Percentiles rank a stretch among this genome's conserved stretches.
Evolutionary conservation across 2,797 vertebrate genomes (phyloP).

Genomic region (Sebastes umbrosus): DNA sequence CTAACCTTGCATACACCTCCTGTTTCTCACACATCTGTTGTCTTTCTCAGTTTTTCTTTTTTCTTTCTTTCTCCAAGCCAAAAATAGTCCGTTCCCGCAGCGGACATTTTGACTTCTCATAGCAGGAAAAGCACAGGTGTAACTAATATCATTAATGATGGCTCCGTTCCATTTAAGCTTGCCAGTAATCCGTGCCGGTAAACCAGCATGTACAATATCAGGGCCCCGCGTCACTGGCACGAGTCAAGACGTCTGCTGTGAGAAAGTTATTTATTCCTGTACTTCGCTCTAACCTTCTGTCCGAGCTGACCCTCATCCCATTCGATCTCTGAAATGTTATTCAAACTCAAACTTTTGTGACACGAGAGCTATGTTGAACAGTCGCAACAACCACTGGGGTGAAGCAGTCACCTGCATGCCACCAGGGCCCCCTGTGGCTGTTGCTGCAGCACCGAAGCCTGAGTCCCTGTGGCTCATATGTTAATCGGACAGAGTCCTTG

Average conservation of each 20-base stretch:
- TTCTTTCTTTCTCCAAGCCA: too few relatives aligned
- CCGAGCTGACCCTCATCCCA: not conserved
- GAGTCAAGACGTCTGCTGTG: constrained; percentile 3
- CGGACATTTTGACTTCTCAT: constrained; percentile 25
- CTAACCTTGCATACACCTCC: not conserved
- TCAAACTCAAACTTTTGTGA: not conserved
- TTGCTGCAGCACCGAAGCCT: constrained; percentile 1
- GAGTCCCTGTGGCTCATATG: constrained; percentile 38
- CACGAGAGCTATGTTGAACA: constrained; percentile 1
- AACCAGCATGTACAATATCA: constrained; percentile 36
- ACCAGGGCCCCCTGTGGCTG: constrained; percentile 13
- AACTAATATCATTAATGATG: constrained; percentile 52
- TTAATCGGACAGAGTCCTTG: constrained; percentile 46
- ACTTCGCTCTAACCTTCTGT: not conserved
- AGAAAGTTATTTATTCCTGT: not conserved
- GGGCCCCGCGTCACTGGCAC: not conserved
- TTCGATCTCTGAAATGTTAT: not conserved
- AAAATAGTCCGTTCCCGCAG: constrained; percentile 2
- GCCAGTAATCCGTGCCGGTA: constrained; percentile 25
- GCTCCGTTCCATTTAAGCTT: constrained; percentile 24
- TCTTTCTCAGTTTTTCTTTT: too few relatives aligned
- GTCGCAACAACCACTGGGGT: not conserved
- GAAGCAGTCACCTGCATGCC: constrained; percentile 11
- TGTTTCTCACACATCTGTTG: constrained; percentile 13
- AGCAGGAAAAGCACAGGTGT: constrained; percentile 28